These are phyloP conservation scores for Drosophila arizonae DNA, from an alignment of 1,140 invertebrate genomes.

Conservation along the genomic window DNA sequence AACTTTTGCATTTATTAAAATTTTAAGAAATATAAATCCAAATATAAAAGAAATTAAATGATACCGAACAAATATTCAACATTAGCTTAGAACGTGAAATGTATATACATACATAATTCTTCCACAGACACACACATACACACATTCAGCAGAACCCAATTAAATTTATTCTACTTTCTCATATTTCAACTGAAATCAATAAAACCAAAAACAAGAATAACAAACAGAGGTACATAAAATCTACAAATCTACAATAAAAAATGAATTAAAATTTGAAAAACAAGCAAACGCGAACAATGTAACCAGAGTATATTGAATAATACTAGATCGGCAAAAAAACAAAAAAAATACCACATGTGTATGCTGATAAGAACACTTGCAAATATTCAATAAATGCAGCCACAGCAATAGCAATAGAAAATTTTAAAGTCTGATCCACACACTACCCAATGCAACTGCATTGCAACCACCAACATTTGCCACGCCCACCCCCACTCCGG, in stretches of 20 bases:
- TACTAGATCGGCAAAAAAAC: slow-evolving; percentile 22
- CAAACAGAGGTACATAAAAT: background rate
- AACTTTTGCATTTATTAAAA: no score
- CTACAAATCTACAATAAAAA: background rate
- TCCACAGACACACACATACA: no score
- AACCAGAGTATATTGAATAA: slow-evolving; percentile 10
- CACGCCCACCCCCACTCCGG: background rate
- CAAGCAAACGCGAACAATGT: slow-evolving; percentile 15
- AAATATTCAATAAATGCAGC: slow-evolving; percentile 49
- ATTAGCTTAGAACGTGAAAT: no score
- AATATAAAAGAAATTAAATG: no score
- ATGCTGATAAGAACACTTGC: slow-evolving; percentile 16
- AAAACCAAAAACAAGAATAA: background rate
- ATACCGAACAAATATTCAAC: no score
- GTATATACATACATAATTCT: no score
- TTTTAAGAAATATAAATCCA: no score
- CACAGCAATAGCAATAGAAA: slow-evolving; percentile 33
- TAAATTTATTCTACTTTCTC: background rate
- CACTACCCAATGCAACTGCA: background rate
- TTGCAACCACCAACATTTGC: background rate
- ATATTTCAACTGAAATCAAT: background rate
- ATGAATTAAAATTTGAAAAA: slow-evolving; percentile 6
- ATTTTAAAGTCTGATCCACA: slow-evolving; percentile 39
- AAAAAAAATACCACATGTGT: slow-evolving; percentile 20
- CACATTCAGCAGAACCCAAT: no score